Base-by-base conservation (phyloP, 92 coral and sea anemone species). In the Pocillopora meandrina region DNA sequence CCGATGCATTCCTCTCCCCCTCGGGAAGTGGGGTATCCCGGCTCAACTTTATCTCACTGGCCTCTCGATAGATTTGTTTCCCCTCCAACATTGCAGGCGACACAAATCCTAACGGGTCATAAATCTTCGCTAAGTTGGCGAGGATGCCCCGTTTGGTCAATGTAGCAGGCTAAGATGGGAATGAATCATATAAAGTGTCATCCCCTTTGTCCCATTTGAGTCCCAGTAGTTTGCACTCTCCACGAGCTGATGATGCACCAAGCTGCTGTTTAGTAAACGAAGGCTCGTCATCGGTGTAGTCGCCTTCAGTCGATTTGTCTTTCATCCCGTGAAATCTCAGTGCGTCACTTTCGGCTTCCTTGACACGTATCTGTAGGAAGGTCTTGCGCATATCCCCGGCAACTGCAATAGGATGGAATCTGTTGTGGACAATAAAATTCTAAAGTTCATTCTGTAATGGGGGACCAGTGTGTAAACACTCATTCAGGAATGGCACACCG, bases 381-480 rank as follows among this genome's bases (percentile, higher is more conserved):
- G 90, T 90, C 47, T 78, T 82, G 55, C 80, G 49, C 57, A 90
- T 71, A 63, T 90, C 87, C 42, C 90, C 85, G 31, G 84, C 57
- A 21, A 90, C 78, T 0, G 87, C 93, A 55, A 86, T 87, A 19
- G 75, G 69, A 75, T 90, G 91, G 47, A 90, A 79, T 20, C 93
- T 88, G 72, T 66, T 78, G 19, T 90, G 85, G 57, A 77, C 81
- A 35, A 90, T 61, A 71, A 91, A 87, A 56, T 82, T 75, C 91
- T 89, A 87, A 33, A 84, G 82, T 71, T 74, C 52, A 85, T 91
- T 91, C 73, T 87, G 85, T 65, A 81, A 81, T 61, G 90, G 86
- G 14, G 85, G 94, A 61, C 94, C 91, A 34, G 94, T 64, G 70
- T 91, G 82, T 9, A 91, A 65, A 76, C 89, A 91, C 19, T 87